Base-by-base conservation (phyloP, 1,140 invertebrate species). In the Drosophila erecta region DNA sequence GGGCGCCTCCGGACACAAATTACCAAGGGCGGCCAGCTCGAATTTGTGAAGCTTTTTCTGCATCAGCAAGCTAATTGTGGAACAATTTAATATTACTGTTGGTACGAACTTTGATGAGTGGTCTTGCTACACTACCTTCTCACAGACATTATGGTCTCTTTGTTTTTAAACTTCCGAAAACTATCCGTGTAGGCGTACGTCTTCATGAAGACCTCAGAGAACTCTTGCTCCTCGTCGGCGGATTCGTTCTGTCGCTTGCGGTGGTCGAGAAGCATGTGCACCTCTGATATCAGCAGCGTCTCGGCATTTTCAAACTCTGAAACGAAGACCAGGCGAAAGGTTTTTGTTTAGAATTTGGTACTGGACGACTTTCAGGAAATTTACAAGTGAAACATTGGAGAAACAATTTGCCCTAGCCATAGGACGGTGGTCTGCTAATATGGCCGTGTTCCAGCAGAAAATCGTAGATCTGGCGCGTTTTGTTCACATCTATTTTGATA, bases 161-260 rank as follows among this genome's bases (percentile, higher is more conserved):
- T 97, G 91, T 99, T 99, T 92, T 99, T 99, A 92, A 99, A 99
- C 91, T 98, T 98, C 22, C 97, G 95, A 92, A 99, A 99, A 81
- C 98, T 94, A 84, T 98, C 96, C 30, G 98, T 98, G 85, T 99
- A 99, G 50, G 97, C 98, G 3, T 98, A 93, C 1, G 98, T 99
- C 93, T 99, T 99, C 94, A 98, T 97, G 90, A 99, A 99, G 17
- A 99, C 98, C 93, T 99, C 98, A 0, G 98, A 98, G 89, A 99
- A 96, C 93, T 99, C 98, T 93, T 99, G 98, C 91, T 99, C 98
- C 79, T 99, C 99, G 92, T 99, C 99, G 1, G 98, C 97, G 54
- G 96, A 98, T 93, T 99, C 98, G 93, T 99, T 99, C 92, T 99
- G 98, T 37, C 96, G 96, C 93, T 99, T 99, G 51, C 99, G 95